A percentile compares a stretch with the other conserved stretches of the same genome.
phyloP scores from a whole-genome alignment of 2,113 vertebrate species.

The Myxocyprinus asiaticus region DNA sequence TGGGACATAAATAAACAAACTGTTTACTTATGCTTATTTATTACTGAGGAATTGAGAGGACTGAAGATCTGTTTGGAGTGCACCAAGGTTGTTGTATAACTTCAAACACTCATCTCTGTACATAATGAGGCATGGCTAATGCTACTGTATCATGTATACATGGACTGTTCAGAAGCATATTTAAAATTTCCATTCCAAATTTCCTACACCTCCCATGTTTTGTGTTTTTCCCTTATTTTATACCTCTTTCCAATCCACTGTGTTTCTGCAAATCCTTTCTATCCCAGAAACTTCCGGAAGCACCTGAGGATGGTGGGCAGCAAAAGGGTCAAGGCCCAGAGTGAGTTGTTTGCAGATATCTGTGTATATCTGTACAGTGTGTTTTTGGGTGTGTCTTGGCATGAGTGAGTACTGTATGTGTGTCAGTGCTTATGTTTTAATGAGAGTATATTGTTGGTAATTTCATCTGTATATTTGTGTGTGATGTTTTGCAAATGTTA shows the following conservation, averaged over 20 bases:
- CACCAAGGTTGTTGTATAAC: conserved; percentile 39
- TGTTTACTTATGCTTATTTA: too few relatives aligned
- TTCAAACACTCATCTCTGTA: conserved; percentile 60
- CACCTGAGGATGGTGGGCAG: conserved; percentile 97
- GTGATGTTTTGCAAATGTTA: not conserved
- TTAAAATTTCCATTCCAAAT: conserved; percentile 36
- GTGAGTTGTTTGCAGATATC: conserved; percentile 75
- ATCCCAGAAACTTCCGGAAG: conserved; percentile 92
- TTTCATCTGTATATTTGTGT: too few relatives aligned
- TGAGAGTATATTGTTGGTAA: too few relatives aligned
- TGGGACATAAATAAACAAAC: too few relatives aligned
- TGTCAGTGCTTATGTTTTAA: too few relatives aligned
- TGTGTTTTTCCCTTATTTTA: not conserved
- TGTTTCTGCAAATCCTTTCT: conserved; percentile 30
- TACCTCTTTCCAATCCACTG: conserved; percentile 17
- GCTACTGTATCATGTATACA: not conserved
- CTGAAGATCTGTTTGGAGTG: not conserved
- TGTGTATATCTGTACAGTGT: conserved; percentile 54
- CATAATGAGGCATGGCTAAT: conserved; percentile 21
- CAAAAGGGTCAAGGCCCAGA: conserved; percentile 90
- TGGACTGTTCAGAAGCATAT: conserved; percentile 6
- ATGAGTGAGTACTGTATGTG: too few relatives aligned
- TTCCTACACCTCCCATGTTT: conserved; percentile 27
- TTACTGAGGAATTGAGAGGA: not conserved
- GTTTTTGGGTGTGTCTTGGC: not conserved